A percentile compares a stretch with the other conserved stretches of the same genome.
These are phyloP conservation scores for Clarias macrocephalus DNA, from an alignment of 2,113 vertebrate species.

Conservation along the genomic window DNA sequence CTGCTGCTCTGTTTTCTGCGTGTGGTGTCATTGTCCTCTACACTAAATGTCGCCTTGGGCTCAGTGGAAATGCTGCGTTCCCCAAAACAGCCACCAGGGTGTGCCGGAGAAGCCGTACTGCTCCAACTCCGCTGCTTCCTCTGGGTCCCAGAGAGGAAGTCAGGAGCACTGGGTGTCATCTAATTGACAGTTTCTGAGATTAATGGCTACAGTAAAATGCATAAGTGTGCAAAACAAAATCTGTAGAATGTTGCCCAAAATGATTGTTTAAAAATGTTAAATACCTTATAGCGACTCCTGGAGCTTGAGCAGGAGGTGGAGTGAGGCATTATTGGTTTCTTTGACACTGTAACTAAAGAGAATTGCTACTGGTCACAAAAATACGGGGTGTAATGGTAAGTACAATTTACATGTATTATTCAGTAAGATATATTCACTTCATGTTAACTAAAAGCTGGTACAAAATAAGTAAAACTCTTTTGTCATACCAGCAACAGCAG, in stretches of 20 bases:
- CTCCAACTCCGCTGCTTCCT: conserved; percentile 69
- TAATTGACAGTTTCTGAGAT: conserved; percentile 44
- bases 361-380: background rate
- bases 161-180: conserved; percentile 73
- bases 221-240: background rate
- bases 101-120: conserved; percentile 66
- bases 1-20: conserved; percentile 79
- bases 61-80: conserved; percentile 57
- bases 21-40: conserved; percentile 85
- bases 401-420: background rate
- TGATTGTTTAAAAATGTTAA: background rate
- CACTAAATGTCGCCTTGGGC: conserved; percentile 74
- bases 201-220: conserved; percentile 4
- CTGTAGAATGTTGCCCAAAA: background rate
- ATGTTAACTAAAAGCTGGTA: background rate
- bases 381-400: background rate
- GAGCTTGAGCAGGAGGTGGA: conserved; percentile 75
- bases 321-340: conserved; percentile 67
- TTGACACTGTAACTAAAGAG: conserved; percentile 66
- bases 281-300: conserved; percentile 74
- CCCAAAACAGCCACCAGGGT: conserved; percentile 54
- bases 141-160: conserved; percentile 71
- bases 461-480: background rate
- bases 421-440: background rate
- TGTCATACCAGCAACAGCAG: conserved; percentile 71